These are phyloP conservation scores for Girardia tigrina DNA, from an alignment of 2,888 invertebrate genomes.

Conservation along the genomic window DNA sequence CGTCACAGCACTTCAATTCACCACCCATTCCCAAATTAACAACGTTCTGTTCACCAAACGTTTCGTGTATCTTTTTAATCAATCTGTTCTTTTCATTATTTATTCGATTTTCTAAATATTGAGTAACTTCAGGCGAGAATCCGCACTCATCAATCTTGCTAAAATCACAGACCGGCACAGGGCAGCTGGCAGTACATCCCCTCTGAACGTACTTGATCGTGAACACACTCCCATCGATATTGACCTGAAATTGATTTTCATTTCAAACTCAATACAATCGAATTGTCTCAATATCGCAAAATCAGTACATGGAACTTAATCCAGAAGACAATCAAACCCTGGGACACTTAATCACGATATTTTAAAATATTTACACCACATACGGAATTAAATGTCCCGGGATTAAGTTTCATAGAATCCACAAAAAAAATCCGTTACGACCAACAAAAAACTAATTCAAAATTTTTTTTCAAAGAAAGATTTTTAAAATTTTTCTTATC, in stretches of 20 bases:
- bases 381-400: too few relatives aligned
- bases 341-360: too few relatives aligned
- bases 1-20: neutral
- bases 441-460: too few relatives aligned
- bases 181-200: neutral
- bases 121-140: neutral
- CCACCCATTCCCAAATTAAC: constrained; percentile 6
- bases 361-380: too few relatives aligned
- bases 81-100: neutral
- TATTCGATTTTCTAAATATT: constrained; percentile 23
- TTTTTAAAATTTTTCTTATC: too few relatives aligned
- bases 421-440: too few relatives aligned
- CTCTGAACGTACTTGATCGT: neutral
- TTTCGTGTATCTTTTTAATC: neutral
- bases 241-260: neutral
- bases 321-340: too few relatives aligned
- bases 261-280: too few relatives aligned
- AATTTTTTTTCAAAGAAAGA: too few relatives aligned
- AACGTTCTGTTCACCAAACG: neutral
- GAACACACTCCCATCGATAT: neutral
- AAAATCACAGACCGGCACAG: neutral
- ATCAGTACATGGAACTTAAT: too few relatives aligned
- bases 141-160: neutral
- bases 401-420: too few relatives aligned
- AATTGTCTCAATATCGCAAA: too few relatives aligned